Evolutionary conservation across 2,113 vertebrate species (phyloP).

Genomic region (Pitta sordida): DNA sequence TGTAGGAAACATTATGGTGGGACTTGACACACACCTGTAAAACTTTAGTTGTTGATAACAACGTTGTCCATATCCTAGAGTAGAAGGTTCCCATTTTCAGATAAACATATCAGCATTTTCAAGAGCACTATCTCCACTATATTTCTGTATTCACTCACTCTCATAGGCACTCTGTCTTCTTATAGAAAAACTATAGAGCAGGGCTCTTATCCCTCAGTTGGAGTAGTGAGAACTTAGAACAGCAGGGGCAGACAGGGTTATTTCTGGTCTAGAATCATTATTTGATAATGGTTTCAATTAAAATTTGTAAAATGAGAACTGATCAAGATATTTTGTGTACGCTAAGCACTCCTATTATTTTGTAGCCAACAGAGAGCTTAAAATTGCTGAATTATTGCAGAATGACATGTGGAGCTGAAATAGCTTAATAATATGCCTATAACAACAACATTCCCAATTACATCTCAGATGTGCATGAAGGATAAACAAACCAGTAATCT

Average conservation of each 20-base stretch:
- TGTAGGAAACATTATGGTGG: neutral
- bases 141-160: neutral
- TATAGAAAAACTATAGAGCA: neutral
- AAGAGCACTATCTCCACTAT: neutral
- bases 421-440: conserved; percentile 2
- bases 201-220: neutral
- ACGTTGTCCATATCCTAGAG: neutral
- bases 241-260: neutral
- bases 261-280: neutral
- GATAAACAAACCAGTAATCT: conserved; percentile 4
- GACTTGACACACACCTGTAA: neutral
- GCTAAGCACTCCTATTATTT: neutral
- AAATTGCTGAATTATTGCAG: conserved; percentile 1
- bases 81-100: neutral
- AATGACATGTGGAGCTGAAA: neutral
- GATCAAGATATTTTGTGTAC: neutral
- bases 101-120: neutral
- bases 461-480: neutral
- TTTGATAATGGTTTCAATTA: conserved; percentile 17
- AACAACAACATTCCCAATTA: neutral
- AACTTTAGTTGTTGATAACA: neutral
- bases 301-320: conserved; percentile 22
- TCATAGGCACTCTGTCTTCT: neutral
- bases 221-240: neutral
- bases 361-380: neutral